phyloP scores from a whole-genome alignment of 2,113 vertebrate species.

The Poecile atricapillus region DNA sequence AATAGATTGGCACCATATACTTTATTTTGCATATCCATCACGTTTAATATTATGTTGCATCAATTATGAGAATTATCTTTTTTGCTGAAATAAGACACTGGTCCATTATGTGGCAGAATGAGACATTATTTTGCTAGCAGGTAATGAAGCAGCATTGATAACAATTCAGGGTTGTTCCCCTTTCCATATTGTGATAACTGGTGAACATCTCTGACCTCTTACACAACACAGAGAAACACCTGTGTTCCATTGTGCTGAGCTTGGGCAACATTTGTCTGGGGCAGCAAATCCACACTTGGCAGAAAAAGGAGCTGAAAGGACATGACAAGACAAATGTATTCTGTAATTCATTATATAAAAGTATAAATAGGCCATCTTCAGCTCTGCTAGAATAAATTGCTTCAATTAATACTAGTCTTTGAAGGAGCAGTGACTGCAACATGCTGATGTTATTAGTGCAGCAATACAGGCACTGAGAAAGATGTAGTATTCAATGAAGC shows the following conservation, averaged over 20 bases:
- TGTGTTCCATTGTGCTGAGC: neutral
- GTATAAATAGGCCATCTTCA: slow-evolving; percentile 46
- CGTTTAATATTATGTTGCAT: neutral
- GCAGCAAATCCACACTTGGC: neutral
- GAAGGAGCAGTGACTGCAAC: slow-evolving; percentile 38
- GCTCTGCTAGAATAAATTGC: slow-evolving; percentile 50
- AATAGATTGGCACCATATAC: neutral
- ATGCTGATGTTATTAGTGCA: slow-evolving; percentile 35
- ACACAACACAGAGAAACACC: neutral
- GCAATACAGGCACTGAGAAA: neutral
- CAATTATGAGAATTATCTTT: neutral
- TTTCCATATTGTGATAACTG: neutral
- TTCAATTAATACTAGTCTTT: slow-evolving; percentile 58
- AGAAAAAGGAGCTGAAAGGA: neutral
- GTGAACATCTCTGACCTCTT: neutral
- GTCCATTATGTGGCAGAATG: neutral
- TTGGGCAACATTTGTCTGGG: rapidly evolving
- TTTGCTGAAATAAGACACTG: neutral
- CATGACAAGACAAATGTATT: slow-evolving; percentile 9
- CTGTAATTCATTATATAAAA: slow-evolving; percentile 25
- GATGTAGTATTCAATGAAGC: slow-evolving; percentile 25
- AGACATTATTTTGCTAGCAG: neutral
- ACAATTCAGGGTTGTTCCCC: neutral
- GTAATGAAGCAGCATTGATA: neutral
- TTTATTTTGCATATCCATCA: neutral